Conservation (phyloP, 2,888 invertebrate genomes). For the Sisyra terminalis region DNA sequence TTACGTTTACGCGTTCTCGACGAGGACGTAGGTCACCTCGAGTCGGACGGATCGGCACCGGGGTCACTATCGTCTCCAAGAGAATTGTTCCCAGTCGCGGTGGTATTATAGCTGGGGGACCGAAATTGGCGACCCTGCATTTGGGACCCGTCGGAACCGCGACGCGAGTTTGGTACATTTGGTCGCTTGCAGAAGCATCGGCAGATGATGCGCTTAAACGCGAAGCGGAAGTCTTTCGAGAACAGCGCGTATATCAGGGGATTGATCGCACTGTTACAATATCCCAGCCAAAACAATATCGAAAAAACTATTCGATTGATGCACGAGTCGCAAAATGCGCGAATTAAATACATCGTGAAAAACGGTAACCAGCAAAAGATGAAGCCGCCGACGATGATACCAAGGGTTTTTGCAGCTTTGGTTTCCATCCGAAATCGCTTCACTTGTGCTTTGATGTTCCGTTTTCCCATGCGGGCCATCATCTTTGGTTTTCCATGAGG, state of each 20-base stretch:
- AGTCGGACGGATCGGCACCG: constrained; percentile 30
- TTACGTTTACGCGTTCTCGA: not conserved
- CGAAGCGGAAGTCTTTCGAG: constrained; percentile 87
- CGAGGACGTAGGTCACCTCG: constrained; percentile 31
- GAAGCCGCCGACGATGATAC: constrained; percentile 94
- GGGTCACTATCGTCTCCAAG: constrained; percentile 38
- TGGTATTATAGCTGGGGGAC: constrained; percentile 37
- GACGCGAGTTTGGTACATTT: constrained; percentile 25
- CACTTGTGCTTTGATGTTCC: constrained; percentile 82
- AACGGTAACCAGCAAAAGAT: constrained; percentile 95
- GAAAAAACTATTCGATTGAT: constrained; percentile 76
- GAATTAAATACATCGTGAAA: constrained; percentile 84
- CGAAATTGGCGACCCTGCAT: constrained; percentile 31
- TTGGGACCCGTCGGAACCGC: constrained; percentile 39
- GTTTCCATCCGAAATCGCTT: constrained; percentile 90
- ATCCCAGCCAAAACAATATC: constrained; percentile 91
- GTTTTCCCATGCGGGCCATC: constrained; percentile 58
- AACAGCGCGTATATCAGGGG: constrained; percentile 90
- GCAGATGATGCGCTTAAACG: constrained; percentile 85
- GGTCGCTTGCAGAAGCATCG: constrained; percentile 54
- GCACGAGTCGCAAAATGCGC: constrained; percentile 76
- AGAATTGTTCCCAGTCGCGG: constrained; percentile 32
- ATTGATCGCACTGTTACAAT: constrained; percentile 93
- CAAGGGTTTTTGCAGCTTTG: constrained; percentile 91
- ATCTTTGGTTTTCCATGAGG: constrained; percentile 23